Percentiles rank a stretch among this genome's conserved stretches.
Conservation (phyloP, 2,797 vertebrate species). For the Cyclopterus lumpus region DNA sequence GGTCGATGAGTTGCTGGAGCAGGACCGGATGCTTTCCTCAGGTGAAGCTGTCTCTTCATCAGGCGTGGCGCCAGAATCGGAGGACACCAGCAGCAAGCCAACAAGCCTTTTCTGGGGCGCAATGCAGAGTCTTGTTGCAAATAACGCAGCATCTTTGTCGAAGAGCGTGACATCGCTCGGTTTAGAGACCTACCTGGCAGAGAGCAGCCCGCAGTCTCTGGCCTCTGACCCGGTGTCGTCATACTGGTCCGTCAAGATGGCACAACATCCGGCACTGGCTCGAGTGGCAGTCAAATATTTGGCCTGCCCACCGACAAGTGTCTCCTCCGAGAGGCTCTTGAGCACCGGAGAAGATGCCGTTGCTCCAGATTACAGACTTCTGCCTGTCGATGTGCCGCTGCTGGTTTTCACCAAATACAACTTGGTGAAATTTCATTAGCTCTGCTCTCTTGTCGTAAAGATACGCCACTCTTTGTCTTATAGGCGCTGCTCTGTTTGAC, state of each 20-base stretch:
- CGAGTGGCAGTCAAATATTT: conserved; percentile 15
- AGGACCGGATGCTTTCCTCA: neutral
- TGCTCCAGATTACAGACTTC: conserved; percentile 8
- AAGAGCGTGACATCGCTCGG: neutral
- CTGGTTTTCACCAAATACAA: conserved; percentile 22
- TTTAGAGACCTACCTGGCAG: conserved; percentile 9
- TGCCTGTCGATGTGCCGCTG: neutral
- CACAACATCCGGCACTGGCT: conserved; percentile 2
- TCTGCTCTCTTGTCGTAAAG: neutral
- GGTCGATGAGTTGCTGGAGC: conserved; percentile 1
- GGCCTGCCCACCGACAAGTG: neutral
- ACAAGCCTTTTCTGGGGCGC: conserved; percentile 6
- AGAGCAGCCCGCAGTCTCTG: conserved; percentile 8
- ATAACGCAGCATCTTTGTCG: neutral
- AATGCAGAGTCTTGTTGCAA: conserved; percentile 2
- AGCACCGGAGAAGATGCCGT: neutral
- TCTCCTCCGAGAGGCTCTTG: conserved; percentile 12
- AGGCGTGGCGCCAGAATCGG: neutral
- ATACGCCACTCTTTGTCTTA: neutral
- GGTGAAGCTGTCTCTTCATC: neutral
- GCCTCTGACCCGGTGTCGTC: conserved; percentile 11
- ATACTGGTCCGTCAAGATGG: conserved; percentile 15
- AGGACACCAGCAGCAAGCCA: neutral
- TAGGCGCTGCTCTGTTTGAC: neutral
- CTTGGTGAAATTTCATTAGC: neutral